These are phyloP conservation scores for Yponomeuta plumbellus DNA, from an alignment of 2,888 invertebrate species.

Conservation along the genomic window DNA sequence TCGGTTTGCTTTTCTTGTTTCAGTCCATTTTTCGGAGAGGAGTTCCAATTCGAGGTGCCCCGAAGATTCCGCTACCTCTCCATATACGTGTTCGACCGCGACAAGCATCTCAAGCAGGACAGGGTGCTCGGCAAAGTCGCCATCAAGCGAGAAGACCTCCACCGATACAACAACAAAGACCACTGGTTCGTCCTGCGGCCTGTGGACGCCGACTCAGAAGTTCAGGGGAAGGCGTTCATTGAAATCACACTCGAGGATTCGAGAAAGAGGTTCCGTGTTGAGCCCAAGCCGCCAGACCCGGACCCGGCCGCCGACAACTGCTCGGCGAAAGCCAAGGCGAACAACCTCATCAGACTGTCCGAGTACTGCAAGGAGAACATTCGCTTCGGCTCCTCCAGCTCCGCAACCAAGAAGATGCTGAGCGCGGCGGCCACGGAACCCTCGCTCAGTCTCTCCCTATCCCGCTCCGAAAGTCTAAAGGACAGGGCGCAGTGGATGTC, in stretches of 20 bases:
- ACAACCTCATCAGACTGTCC: conserved; percentile 62
- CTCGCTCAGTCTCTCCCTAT: conserved; percentile 54
- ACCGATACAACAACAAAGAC: conserved; percentile 92
- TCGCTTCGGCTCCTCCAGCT: conserved; percentile 68
- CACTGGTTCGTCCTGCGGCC: conserved; percentile 93
- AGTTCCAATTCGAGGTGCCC: conserved; percentile 95
- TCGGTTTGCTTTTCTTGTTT: conserved; percentile 42
- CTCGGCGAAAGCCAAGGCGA: conserved; percentile 49
- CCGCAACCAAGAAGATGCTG: conserved; percentile 64
- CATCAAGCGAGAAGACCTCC: conserved; percentile 90
- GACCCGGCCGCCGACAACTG: conserved; percentile 50
- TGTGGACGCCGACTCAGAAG: conserved; percentile 93
- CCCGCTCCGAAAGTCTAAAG: conserved; percentile 68
- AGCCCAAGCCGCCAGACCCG: conserved; percentile 69
- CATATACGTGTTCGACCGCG: conserved; percentile 91
- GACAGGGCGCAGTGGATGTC: conserved; percentile 62
- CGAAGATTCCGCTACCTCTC: conserved; percentile 91
- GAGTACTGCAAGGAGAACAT: conserved; percentile 70
- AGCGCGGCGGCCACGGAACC: conserved; percentile 61
- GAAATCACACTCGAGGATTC: conserved; percentile 83
- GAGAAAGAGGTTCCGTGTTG: conserved; percentile 67
- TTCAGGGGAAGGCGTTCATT: conserved; percentile 92
- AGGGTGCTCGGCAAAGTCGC: conserved; percentile 88
- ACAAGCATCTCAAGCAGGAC: conserved; percentile 89
- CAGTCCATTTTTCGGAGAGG: conserved; percentile 94